These are phyloP conservation scores for Oxystoma pomonae DNA, from an alignment of 2,888 invertebrate genomes.

Conservation along the genomic window DNA sequence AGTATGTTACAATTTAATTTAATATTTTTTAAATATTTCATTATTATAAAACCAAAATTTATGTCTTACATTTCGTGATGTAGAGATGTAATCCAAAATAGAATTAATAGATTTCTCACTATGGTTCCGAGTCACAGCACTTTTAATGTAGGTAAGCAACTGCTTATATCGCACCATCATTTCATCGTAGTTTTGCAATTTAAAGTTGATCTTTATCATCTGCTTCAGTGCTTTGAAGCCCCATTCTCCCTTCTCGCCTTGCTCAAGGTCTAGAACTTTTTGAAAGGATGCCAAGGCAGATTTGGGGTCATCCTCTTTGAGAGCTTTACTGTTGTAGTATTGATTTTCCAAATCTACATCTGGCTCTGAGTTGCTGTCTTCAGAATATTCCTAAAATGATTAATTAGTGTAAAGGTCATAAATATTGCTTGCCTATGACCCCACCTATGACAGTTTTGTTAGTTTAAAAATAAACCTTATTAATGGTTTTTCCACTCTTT, in stretches of 20 bases:
- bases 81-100: conserved; percentile 98
- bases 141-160: conserved; percentile 95
- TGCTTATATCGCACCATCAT: conserved; percentile 74
- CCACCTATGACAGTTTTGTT: no score
- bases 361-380: conserved; percentile 98
- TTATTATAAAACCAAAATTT: no score
- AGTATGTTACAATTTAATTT: no score
- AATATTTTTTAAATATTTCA: no score
- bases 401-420: conserved; percentile 6
- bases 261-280: conserved; percentile 93
- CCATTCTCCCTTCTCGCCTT: conserved; percentile 99
- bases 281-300: conserved; percentile 91
- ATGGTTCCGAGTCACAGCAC: conserved; percentile 98
- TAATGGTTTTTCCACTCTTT: no score
- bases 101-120: conserved; percentile 99
- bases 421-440: no score
- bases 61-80: conserved; percentile 89
- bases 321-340: conserved; percentile 97
- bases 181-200: conserved; percentile 91
- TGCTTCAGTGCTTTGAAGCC: conserved; percentile 99
- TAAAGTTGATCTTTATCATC: conserved; percentile 99
- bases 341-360: conserved; percentile 99
- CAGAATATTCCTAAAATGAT: conserved; percentile 61
- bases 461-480: conserved; percentile 1
- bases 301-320: conserved; percentile 95